Evolutionary conservation across 53 echinoderm and acorn worm genomes (phyloP).

Genomic region (Pentamera pediparva): DNA sequence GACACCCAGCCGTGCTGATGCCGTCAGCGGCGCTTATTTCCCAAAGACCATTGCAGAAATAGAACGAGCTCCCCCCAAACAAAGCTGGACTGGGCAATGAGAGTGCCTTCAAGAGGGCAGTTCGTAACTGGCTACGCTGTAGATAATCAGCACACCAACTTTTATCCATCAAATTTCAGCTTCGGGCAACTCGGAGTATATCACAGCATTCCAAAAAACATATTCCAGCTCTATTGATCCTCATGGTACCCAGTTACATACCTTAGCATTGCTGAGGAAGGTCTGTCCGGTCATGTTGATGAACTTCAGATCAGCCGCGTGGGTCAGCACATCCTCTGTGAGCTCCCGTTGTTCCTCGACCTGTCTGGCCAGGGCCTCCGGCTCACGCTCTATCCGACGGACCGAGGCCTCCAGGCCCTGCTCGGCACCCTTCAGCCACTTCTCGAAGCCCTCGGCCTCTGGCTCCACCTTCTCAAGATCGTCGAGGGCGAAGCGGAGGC

Average conservation of each 20-base stretch:
- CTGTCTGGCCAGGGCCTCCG: slow-evolving; percentile 63
- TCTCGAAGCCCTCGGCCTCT: slow-evolving; percentile 71
- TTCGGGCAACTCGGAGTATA: slow-evolving; percentile 75
- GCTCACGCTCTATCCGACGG: slow-evolving; percentile 66
- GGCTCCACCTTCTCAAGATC: slow-evolving; percentile 80
- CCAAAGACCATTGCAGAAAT: too few relatives aligned
- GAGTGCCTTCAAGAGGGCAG: too few relatives aligned
- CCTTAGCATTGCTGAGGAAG: slow-evolving; percentile 86
- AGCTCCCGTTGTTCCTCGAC: slow-evolving; percentile 71
- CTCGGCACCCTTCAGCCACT: slow-evolving; percentile 76
- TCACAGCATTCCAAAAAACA: not conserved
- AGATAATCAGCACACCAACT: too few relatives aligned
- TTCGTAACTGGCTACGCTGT: too few relatives aligned
- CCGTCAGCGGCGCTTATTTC: too few relatives aligned
- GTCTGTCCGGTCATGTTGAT: slow-evolving; percentile 99
- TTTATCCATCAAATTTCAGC: too few relatives aligned
- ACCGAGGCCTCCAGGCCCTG: slow-evolving; percentile 71
- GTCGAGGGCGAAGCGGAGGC: slow-evolving; percentile 64
- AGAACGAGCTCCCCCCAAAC: too few relatives aligned
- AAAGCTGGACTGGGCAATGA: too few relatives aligned
- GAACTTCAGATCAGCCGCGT: slow-evolving; percentile 88
- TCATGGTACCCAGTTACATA: not conserved
- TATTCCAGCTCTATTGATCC: not conserved
- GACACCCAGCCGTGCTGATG: too few relatives aligned
- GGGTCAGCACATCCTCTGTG: slow-evolving; percentile 85